phyloP scores from a whole-genome alignment of 2,888 invertebrate species.

The Lithosia quadra region DNA sequence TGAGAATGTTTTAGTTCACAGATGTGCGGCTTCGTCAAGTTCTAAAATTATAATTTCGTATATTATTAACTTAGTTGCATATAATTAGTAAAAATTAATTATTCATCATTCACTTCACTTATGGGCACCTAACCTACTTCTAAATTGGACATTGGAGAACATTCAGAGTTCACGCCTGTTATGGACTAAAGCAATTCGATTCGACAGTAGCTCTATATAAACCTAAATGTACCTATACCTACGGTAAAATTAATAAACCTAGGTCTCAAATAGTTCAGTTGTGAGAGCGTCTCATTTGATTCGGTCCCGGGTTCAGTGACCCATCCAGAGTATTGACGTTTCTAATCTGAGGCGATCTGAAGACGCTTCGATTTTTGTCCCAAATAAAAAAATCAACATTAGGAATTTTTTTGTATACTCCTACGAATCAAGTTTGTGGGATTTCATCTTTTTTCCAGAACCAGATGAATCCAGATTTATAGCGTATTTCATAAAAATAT shows the following conservation, averaged over 20 bases:
- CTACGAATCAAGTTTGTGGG: no score
- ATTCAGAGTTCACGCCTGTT: background rate
- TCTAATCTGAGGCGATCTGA: no score
- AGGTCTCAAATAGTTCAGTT: no score
- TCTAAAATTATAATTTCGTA: background rate
- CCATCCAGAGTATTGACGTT: background rate
- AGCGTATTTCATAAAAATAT: no score
- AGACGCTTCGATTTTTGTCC: no score
- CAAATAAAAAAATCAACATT: no score
- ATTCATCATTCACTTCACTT: slow-evolving; percentile 3
- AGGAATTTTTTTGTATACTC: no score
- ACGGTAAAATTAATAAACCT: background rate
- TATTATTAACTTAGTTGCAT: slow-evolving; percentile 1
- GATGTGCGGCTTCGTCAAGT: background rate
- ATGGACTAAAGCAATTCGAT: background rate
- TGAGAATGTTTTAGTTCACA: background rate
- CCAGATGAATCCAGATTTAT: no score
- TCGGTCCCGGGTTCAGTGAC: background rate
- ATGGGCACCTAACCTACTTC: background rate
- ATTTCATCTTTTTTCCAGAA: no score
- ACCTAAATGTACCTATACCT: background rate
- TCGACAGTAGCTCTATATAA: background rate
- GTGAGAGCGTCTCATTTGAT: background rate
- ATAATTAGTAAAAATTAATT: slow-evolving; percentile 2
- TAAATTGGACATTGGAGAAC: background rate